Conservation (phyloP, 2,888 invertebrate genomes). For the Venusia cambrica region DNA sequence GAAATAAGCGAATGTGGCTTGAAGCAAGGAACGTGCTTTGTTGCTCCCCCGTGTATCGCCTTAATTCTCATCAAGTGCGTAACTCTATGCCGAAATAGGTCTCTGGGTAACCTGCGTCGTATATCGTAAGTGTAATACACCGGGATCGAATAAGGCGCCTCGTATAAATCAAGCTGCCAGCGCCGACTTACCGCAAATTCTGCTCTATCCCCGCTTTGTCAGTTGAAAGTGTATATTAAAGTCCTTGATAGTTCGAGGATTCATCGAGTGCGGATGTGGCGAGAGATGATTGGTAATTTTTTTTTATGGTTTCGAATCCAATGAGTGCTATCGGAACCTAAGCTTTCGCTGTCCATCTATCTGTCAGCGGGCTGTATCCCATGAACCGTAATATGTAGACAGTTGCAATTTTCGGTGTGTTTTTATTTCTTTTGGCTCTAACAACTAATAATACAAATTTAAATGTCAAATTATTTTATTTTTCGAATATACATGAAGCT, state of each 20-base stretch:
- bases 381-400: no score
- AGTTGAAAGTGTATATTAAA: conserved; percentile 30
- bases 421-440: no score
- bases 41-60: conserved; percentile 22
- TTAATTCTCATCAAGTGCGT: conserved; percentile 32
- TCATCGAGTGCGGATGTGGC: conserved; percentile 6
- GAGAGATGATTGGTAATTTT: no score
- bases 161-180: conserved; percentile 48
- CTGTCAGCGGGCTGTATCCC: no score
- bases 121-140: conserved; percentile 37
- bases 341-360: no score
- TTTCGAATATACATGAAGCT: no score
- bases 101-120: conserved; percentile 32
- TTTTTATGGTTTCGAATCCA: no score
- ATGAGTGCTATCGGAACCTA: no score
- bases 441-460: no score
- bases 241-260: conserved; percentile 13
- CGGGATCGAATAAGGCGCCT: conserved; percentile 41
- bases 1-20: conserved; percentile 6
- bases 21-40: conserved; percentile 18
- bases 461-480: no score
- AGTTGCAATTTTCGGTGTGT: no score
- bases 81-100: conserved; percentile 31
- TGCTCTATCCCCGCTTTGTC: conserved; percentile 31
- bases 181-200: conserved; percentile 36